phyloP scores from a whole-genome alignment of 2,113 vertebrate species.

The Formicarius rufipectus region DNA sequence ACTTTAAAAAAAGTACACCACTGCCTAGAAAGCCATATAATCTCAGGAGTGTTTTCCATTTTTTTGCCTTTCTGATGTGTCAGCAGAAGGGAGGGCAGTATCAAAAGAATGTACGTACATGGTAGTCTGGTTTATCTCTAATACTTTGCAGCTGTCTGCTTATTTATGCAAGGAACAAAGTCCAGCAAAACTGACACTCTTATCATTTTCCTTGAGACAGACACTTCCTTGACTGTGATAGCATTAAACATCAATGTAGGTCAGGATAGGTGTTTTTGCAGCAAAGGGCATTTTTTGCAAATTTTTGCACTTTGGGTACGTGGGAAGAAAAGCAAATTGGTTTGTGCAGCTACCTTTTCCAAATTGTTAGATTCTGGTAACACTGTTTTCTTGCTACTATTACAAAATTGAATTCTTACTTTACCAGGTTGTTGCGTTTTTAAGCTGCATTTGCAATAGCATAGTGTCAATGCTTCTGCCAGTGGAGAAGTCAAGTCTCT shows the following conservation, averaged over 20 bases:
- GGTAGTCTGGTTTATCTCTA: slow-evolving; percentile 25
- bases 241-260: slow-evolving; percentile 36
- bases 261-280: neutral
- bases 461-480: neutral
- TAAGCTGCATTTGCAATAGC: neutral
- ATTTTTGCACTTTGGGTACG: neutral
- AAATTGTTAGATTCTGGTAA: neutral
- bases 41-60: neutral
- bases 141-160: slow-evolving; percentile 52
- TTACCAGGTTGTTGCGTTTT: neutral
- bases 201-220: slow-evolving; percentile 54
- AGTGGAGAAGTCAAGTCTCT: neutral
- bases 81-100: neutral
- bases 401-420: neutral
- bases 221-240: slow-evolving; percentile 44
- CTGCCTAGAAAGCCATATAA: neutral
- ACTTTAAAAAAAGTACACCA: neutral
- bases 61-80: neutral
- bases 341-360: neutral
- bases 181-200: slow-evolving; percentile 24
- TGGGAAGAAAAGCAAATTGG: neutral
- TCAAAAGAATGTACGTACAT: neutral
- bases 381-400: neutral
- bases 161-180: slow-evolving; percentile 49
- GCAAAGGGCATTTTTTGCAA: neutral